Conservation (phyloP, 1,140 invertebrate genomes). For the Danaus plexippus region DNA sequence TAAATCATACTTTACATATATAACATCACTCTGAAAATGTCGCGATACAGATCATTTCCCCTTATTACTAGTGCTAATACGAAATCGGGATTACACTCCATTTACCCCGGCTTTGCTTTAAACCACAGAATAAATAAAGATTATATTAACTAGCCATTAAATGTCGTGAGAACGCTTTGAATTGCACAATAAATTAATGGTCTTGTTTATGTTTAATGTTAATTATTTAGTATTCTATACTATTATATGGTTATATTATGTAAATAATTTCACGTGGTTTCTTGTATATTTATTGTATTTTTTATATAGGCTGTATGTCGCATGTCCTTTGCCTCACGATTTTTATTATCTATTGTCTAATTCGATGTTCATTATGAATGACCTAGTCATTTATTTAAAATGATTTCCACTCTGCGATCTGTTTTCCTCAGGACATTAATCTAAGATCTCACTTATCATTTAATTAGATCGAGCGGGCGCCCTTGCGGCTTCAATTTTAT, state of each 20-base stretch:
- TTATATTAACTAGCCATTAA: slow-evolving; percentile 51
- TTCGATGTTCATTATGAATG: slow-evolving; percentile 10
- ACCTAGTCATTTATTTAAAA: slow-evolving; percentile 31
- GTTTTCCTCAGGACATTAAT: slow-evolving; percentile 58
- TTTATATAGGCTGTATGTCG: no score
- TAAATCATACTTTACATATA: no score
- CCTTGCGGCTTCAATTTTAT: slow-evolving; percentile 69
- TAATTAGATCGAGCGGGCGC: slow-evolving; percentile 67
- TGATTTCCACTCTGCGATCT: slow-evolving; percentile 51
- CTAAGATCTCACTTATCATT: slow-evolving; percentile 68
- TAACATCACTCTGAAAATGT: slow-evolving; percentile 1
- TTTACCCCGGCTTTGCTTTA: slow-evolving; percentile 46
- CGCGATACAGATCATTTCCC: slow-evolving; percentile 26
- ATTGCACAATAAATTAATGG: background rate
- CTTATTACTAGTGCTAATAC: slow-evolving; percentile 61
- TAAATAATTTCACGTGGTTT: no score
- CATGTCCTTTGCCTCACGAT: no score
- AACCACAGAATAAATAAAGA: slow-evolving; percentile 63
- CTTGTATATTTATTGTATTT: no score
- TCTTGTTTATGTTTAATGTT: no score
- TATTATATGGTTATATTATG: no score
- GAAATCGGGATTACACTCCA: slow-evolving; percentile 57
- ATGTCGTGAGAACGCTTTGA: slow-evolving; percentile 51
- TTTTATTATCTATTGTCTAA: background rate
- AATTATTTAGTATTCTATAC: no score